phyloP scores from a whole-genome alignment of 2,797 vertebrate genomes.

The Xerus rutilus region DNA sequence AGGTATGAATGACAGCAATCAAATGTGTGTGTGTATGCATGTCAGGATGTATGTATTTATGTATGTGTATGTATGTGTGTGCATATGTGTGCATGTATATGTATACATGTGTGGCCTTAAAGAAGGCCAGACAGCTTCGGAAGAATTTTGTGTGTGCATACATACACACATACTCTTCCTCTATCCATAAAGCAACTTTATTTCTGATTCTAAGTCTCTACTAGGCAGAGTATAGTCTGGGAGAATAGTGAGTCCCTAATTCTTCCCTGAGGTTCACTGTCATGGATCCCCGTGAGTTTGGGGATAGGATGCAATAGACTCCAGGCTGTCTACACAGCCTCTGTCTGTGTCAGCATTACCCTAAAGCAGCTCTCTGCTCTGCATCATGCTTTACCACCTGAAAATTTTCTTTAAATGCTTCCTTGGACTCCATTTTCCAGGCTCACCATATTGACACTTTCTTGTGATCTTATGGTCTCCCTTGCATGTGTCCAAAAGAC shows the following conservation, averaged over 20 bases:
- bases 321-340: neutral
- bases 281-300: neutral
- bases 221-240: neutral
- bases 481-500: no score
- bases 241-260: no score
- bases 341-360: accelerated
- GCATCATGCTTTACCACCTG: no score
- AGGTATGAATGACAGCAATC: neutral
- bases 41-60: neutral
- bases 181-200: conserved; percentile 9
- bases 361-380: neutral
- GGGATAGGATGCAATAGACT: neutral
- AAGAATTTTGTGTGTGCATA: neutral
- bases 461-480: neutral
- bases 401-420: neutral
- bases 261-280: neutral
- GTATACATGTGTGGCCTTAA: neutral
- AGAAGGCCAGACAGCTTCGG: no score
- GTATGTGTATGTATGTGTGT: neutral
- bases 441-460: neutral
- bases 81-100: neutral
- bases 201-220: neutral
- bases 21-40: neutral
- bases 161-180: neutral
- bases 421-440: neutral